Conservation (phyloP, 2,797 vertebrate genomes). For the Gadopsis bispinosus region DNA sequence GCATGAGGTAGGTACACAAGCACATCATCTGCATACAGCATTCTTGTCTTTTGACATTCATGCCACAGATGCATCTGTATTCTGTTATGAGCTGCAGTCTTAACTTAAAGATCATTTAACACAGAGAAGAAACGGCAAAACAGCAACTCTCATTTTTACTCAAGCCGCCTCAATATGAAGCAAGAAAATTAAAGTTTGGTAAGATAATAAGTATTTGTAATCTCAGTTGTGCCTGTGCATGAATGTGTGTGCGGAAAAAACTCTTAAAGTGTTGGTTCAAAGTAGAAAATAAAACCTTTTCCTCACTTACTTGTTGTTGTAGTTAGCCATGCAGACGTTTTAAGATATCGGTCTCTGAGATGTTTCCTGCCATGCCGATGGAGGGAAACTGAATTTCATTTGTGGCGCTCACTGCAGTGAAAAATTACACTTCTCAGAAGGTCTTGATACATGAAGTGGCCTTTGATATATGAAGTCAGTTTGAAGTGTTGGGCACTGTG, state of each 20-base stretch:
- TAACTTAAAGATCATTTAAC: neutral
- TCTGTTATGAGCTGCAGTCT: neutral
- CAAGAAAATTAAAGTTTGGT: neutral
- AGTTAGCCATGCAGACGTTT: neutral
- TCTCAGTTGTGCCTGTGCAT: neutral
- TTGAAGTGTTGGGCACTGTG: neutral
- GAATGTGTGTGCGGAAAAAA: neutral
- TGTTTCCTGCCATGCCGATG: neutral
- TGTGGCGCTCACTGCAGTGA: neutral
- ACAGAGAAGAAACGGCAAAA: neutral
- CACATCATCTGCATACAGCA: conserved; percentile 36
- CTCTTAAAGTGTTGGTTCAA: neutral
- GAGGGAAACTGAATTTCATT: neutral
- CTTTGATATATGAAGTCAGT: neutral
- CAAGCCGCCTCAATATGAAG: neutral
- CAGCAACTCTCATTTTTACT: neutral
- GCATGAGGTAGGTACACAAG: neutral
- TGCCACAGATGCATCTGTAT: neutral
- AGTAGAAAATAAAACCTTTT: neutral
- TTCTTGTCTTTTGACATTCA: neutral
- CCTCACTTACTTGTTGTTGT: neutral
- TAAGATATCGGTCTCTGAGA: neutral
- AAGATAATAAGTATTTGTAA: neutral
- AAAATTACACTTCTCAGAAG: conserved; percentile 8
- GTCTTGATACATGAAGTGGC: conserved; percentile 11